Percentiles rank a stretch among this genome's conserved stretches.
phyloP scores from a whole-genome alignment of 2,797 vertebrate genomes.

The Chrosomus eos region DNA sequence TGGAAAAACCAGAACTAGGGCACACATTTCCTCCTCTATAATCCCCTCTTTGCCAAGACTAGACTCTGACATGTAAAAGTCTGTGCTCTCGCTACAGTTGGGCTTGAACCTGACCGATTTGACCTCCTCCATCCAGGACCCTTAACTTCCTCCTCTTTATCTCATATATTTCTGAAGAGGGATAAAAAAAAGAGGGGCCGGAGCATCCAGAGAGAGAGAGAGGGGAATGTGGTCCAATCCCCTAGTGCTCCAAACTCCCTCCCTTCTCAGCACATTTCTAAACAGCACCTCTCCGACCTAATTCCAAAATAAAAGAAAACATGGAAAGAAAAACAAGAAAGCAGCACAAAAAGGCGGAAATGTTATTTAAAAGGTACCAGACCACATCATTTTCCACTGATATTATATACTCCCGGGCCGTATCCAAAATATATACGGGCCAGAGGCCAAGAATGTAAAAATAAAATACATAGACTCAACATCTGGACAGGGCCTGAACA shows the following conservation, averaged over 20 bases:
- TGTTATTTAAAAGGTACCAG: conserved; percentile 99
- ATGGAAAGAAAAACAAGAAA: conserved; percentile 99
- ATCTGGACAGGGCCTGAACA: conserved; percentile 99
- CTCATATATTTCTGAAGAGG: conserved; percentile 62
- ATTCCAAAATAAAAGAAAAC: conserved; percentile 98
- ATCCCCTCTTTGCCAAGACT: conserved; percentile 65
- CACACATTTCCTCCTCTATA: conserved; percentile 68
- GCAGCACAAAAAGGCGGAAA: conserved; percentile 99
- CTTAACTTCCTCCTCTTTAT: conserved; percentile 69
- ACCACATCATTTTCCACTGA: conserved; percentile 99
- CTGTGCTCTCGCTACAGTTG: conserved; percentile 49
- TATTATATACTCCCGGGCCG: conserved; percentile 98
- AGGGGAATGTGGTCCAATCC: conserved; percentile 52
- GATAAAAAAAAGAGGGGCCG: conserved; percentile 50
- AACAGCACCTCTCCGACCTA: conserved; percentile 80
- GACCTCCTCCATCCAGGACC: conserved; percentile 71
- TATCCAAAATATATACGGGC: conserved; percentile 99
- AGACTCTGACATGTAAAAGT: conserved; percentile 65
- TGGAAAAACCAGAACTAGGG: conserved; percentile 64
- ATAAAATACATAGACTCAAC: conserved; percentile 97
- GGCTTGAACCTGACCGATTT: conserved; percentile 60
- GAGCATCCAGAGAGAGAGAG: conserved; percentile 37
- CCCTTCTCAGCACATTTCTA: conserved; percentile 81
- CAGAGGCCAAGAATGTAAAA: conserved; percentile 93
- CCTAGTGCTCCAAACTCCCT: conserved; percentile 68